Percentiles rank a stretch among this genome's conserved stretches.
phyloP scores from a whole-genome alignment of 2,888 invertebrate genomes.

The Aspidiotus destructor region DNA sequence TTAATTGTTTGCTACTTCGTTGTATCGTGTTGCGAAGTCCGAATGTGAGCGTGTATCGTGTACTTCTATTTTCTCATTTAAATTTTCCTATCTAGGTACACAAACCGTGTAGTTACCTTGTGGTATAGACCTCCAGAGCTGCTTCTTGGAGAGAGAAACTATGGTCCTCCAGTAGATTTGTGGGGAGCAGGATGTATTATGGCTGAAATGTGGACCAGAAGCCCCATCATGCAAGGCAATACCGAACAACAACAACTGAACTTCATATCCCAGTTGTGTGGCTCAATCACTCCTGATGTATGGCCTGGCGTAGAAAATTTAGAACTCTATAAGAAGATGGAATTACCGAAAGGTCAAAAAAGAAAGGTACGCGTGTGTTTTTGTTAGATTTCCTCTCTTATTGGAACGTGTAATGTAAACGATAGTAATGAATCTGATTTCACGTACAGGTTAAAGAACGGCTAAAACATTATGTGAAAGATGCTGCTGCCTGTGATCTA shows the following conservation, averaged over 20 bases:
- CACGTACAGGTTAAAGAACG: conserved; percentile 59
- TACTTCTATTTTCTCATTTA: background rate
- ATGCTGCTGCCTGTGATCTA: conserved; percentile 83
- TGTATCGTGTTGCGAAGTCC: background rate
- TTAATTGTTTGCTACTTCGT: conserved; percentile 18
- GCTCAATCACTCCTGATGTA: conserved; percentile 82
- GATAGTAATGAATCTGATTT: background rate
- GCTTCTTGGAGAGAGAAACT: conserved; percentile 75
- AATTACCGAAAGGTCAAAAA: conserved; percentile 76
- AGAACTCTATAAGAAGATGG: conserved; percentile 79
- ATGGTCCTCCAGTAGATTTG: conserved; percentile 93
- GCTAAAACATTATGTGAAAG: conserved; percentile 79
- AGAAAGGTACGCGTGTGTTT: conserved; percentile 51
- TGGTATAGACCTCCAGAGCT: conserved; percentile 80
- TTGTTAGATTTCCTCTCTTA: no score
- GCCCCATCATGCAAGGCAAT: conserved; percentile 83
- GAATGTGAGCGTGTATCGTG: background rate
- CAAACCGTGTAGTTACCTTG: conserved; percentile 94
- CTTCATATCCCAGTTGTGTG: conserved; percentile 90
- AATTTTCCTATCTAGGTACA: conserved; percentile 55
- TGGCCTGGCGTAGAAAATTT: conserved; percentile 90
- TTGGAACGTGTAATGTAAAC: no score
- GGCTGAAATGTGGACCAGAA: conserved; percentile 98
- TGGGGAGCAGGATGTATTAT: conserved; percentile 98
- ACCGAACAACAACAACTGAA: conserved; percentile 94